These are phyloP conservation scores for Sesamia inferens DNA, from an alignment of 2,888 invertebrate genomes.

Conservation along the genomic window DNA sequence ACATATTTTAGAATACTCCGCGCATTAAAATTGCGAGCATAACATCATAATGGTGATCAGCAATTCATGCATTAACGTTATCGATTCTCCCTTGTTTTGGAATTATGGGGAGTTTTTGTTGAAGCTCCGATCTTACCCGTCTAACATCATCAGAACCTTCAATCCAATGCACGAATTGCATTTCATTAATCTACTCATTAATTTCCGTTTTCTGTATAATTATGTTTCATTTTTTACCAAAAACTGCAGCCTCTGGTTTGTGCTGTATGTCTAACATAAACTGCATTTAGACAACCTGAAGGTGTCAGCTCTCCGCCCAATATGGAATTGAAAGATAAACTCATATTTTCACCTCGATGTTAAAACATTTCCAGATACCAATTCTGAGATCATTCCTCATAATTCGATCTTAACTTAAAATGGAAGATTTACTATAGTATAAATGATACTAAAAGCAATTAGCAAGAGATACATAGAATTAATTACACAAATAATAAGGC, in stretches of 20 bases:
- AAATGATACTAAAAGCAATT: slow-evolving; percentile 16
- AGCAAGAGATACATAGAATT: slow-evolving; percentile 8
- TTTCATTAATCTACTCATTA: background rate
- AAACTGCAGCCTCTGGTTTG: background rate
- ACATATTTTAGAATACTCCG: background rate
- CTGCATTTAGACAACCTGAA: background rate
- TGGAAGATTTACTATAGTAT: slow-evolving; percentile 10
- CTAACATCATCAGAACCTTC: background rate
- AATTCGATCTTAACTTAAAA: slow-evolving; percentile 5
- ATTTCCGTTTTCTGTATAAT: background rate
- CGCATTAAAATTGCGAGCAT: background rate
- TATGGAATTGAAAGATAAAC: background rate
- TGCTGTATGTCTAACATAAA: background rate
- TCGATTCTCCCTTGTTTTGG: background rate
- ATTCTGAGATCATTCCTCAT: slow-evolving; percentile 8
- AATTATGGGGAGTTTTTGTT: too few relatives aligned
- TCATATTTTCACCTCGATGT: background rate
- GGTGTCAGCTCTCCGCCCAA: background rate
- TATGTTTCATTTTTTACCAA: background rate
- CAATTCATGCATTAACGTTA: background rate
- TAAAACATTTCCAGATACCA: slow-evolving; percentile 4
- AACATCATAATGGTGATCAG: background rate
- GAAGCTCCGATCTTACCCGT: too few relatives aligned
- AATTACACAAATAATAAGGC: slow-evolving; percentile 15
- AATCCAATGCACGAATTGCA: too few relatives aligned